These are phyloP conservation scores for Drosophila tanythrix DNA, from an alignment of 2,888 invertebrate genomes.

Conservation along the genomic window DNA sequence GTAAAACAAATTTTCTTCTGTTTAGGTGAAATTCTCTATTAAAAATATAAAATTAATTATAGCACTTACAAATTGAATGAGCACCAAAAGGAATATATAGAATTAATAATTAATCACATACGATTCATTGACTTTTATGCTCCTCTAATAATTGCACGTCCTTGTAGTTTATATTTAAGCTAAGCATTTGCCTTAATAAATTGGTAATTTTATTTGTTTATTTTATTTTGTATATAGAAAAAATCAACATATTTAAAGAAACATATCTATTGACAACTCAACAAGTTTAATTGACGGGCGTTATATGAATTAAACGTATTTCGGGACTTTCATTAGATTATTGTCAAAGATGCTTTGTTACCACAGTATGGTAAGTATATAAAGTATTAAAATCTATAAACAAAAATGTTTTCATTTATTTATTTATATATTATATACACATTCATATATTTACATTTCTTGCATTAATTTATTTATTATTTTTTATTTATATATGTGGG, in stretches of 20 bases:
- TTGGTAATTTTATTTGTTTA: conserved; percentile 1
- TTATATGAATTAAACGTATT: conserved; percentile 22
- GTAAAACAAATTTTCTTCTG: background rate
- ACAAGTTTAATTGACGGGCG: conserved; percentile 7
- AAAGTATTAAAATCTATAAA: background rate
- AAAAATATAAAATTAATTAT: background rate
- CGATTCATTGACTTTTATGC: background rate
- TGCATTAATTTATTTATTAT: no score
- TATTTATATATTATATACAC: background rate
- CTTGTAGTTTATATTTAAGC: background rate
- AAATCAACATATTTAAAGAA: conserved; percentile 17
- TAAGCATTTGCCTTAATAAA: background rate
- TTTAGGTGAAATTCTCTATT: background rate
- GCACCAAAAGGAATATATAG: background rate
- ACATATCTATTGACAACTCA: conserved; percentile 31
- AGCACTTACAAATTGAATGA: background rate
- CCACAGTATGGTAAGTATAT: conserved; percentile 43
- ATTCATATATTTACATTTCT: background rate
- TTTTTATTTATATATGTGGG: no score
- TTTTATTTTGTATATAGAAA: background rate
- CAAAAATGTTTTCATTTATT: background rate
- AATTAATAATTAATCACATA: background rate
- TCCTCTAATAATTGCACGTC: conserved; percentile 17
- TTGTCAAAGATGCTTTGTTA: conserved; percentile 38
- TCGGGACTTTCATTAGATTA: conserved; percentile 18